phyloP scores from a whole-genome alignment of 2,888 invertebrate genomes.

The Trachelus troglodyta region DNA sequence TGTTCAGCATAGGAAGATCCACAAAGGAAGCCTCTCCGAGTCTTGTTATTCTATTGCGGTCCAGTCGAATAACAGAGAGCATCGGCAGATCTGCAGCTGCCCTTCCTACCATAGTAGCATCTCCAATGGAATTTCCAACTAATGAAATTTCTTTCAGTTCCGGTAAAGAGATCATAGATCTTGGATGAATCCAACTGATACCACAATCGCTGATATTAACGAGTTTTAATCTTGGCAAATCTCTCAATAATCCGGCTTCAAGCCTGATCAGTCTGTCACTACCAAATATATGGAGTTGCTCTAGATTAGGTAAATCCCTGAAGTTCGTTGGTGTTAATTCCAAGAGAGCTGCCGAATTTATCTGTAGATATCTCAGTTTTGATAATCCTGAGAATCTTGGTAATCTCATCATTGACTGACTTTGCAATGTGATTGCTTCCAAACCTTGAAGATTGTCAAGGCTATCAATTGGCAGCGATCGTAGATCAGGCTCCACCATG shows the following conservation, averaged over 20 bases:
- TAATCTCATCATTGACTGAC: slow-evolving; percentile 79
- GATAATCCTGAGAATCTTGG: slow-evolving; percentile 78
- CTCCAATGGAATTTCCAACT: slow-evolving; percentile 78
- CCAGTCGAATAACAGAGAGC: slow-evolving; percentile 77
- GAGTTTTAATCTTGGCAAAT: slow-evolving; percentile 74
- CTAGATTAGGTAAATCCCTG: slow-evolving; percentile 77
- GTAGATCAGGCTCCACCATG: slow-evolving; percentile 84
- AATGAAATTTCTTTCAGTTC: slow-evolving; percentile 77
- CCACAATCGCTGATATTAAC: slow-evolving; percentile 84
- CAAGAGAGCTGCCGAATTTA: slow-evolving; percentile 76
- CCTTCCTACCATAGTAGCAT: slow-evolving; percentile 85
- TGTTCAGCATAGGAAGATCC: slow-evolving; percentile 78
- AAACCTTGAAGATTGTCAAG: slow-evolving; percentile 79
- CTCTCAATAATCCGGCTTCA: slow-evolving; percentile 80
- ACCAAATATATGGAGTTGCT: slow-evolving; percentile 80
- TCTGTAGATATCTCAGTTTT: slow-evolving; percentile 79
- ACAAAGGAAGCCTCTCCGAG: slow-evolving; percentile 84
- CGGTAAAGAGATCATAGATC: slow-evolving; percentile 80
- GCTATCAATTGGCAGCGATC: slow-evolving; percentile 83
- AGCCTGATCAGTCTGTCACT: slow-evolving; percentile 76
- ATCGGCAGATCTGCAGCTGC: slow-evolving; percentile 81
- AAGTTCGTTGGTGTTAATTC: slow-evolving; percentile 78
- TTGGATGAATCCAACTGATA: slow-evolving; percentile 81
- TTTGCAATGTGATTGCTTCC: slow-evolving; percentile 86
- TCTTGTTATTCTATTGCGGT: slow-evolving; percentile 77